phyloP scores from a whole-genome alignment of 2,888 invertebrate species.

The Gari tellinella region DNA sequence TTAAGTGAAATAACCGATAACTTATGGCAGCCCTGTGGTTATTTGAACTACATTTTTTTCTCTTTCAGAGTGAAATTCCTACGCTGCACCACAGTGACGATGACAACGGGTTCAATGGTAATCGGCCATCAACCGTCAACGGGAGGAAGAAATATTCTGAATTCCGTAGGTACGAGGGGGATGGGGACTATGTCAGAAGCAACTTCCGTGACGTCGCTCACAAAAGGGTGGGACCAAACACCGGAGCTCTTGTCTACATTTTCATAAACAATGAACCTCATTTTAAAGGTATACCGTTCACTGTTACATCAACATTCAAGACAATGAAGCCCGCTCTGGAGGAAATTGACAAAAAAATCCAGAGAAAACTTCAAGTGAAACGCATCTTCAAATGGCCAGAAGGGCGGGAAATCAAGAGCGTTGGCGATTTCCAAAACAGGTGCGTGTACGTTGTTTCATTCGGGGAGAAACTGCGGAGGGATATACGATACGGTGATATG shows the following conservation, averaged over 20 bases:
- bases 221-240: slow-evolving; percentile 30
- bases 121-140: slow-evolving; percentile 63
- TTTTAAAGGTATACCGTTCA: slow-evolving; percentile 94
- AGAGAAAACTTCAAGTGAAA: slow-evolving; percentile 94
- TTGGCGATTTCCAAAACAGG: slow-evolving; percentile 87
- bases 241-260: slow-evolving; percentile 88
- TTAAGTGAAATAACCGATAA: too few relatives aligned
- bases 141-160: slow-evolving; percentile 33
- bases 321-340: slow-evolving; percentile 94
- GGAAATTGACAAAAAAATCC: slow-evolving; percentile 93
- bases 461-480: slow-evolving; percentile 86
- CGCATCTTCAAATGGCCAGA: slow-evolving; percentile 95
- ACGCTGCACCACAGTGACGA: slow-evolving; percentile 60
- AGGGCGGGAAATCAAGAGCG: slow-evolving; percentile 91
- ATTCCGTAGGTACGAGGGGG: slow-evolving; percentile 52
- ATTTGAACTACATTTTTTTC: too few relatives aligned
- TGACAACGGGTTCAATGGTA: slow-evolving; percentile 45
- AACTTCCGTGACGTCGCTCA: slow-evolving; percentile 46
- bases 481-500: slow-evolving; percentile 74
- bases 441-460: slow-evolving; percentile 96
- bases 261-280: slow-evolving; percentile 97
- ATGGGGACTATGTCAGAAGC: slow-evolving; percentile 30
- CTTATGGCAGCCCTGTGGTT: too few relatives aligned
- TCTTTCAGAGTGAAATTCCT: slow-evolving; percentile 68
- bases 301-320: slow-evolving; percentile 94